Evolutionary conservation across 2,797 vertebrate genomes (phyloP), one percentile per base, ranked within the genome.

Genomic region (Scomberomorus guttatus): DNA sequence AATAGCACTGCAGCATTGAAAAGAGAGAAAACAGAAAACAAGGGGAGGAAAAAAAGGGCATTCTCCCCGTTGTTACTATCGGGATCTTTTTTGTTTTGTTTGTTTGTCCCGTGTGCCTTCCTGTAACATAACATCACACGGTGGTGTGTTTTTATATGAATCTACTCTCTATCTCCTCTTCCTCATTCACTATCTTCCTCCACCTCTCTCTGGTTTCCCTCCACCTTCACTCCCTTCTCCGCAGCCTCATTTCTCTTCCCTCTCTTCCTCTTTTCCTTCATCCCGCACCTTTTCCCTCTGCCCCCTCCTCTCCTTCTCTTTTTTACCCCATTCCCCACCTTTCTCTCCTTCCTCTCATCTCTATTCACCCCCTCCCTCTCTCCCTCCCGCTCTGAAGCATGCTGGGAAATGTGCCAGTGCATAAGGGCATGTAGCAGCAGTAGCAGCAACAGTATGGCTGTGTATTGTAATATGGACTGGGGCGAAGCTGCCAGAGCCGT

Each of bases 1-100:
- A 92, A 93, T 87, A 92, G 83, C 89, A 80, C 75, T 89, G 90
- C 88, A 87, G 87, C 85, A 88, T 51, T 77, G 80, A 79, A 81
- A 83, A 81, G 57, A 89, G 34, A 75, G 54, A 70, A 70, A 48
- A 13, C n/a, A n/a, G 20, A 66, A 11, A 69, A 66, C 9, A 56
- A 81, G 58, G 58, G 27, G 54, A 61, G 17, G 58, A 74, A 52
- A 70, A 52, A 59, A 22, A n/a, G n/a, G n/a, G n/a, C 0, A 5
- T 76, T 57, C 73, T 77, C 17, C 37, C 2, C 5, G 12, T 68
- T 39, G 22, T 77, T 57, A 44, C 62, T 20, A 51, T 72, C 50
- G 0, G 6, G 58, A 50, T 69, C 13, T 25, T 77, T 12, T 34
- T 29, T 52, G 22, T 39, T 46, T 46, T 46, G 44, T 46, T 46